phyloP scores from a whole-genome alignment of 1,140 invertebrate genomes.

The Hylaeus volcanicus region DNA sequence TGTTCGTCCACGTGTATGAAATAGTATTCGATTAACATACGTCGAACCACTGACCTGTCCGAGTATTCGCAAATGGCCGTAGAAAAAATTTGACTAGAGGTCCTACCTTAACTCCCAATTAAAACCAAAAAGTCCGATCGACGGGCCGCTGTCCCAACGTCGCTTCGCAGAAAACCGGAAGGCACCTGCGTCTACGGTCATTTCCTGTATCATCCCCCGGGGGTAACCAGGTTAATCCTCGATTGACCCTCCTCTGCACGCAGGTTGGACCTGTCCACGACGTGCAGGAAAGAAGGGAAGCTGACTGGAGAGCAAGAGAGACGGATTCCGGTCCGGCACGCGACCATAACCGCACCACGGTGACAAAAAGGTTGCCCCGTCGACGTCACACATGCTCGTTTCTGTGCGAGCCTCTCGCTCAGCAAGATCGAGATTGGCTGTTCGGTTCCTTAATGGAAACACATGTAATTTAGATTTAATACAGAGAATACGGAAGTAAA shows the following conservation, averaged over 20 bases:
- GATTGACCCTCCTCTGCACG: conserved; percentile 69
- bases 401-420: conserved; percentile 20
- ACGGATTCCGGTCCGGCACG: conserved; percentile 73
- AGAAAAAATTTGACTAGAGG: too few relatives aligned
- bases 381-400: conserved; percentile 31
- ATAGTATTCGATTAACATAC: too few relatives aligned
- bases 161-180: conserved; percentile 52
- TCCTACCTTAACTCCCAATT: neutral
- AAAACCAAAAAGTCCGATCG: neutral
- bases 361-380: conserved; percentile 71
- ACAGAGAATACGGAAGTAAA: too few relatives aligned
- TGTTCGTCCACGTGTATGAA: too few relatives aligned
- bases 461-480: too few relatives aligned
- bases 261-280: conserved; percentile 59
- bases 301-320: conserved; percentile 32
- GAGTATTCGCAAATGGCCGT: too few relatives aligned
- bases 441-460: conserved; percentile 60
- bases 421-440: conserved; percentile 42
- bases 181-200: conserved; percentile 63
- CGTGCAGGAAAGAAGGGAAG: conserved; percentile 31
- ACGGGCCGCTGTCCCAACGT: neutral
- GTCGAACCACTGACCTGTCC: too few relatives aligned
- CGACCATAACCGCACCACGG: conserved; percentile 66
- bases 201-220: conserved; percentile 57
- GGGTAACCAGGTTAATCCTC: conserved; percentile 74